Evolutionary conservation across 1,140 invertebrate species (phyloP).

Genomic region (Belonocnema kinseyi): DNA sequence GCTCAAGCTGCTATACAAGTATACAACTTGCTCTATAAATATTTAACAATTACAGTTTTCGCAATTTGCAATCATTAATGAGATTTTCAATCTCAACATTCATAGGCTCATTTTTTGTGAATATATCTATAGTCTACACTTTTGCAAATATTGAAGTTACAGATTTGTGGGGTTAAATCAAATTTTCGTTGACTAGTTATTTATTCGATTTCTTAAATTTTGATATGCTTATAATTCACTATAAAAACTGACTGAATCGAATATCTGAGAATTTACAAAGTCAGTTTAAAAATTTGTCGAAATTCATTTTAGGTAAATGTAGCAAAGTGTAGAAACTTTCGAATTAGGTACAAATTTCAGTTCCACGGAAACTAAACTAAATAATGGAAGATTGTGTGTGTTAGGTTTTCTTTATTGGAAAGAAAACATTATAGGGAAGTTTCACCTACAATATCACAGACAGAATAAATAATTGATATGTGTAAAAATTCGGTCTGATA

Average conservation of each 20-base stretch:
- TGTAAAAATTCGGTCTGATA: neutral
- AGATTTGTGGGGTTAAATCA: neutral
- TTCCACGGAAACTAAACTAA: no score
- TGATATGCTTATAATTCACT: no score
- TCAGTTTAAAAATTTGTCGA: no score
- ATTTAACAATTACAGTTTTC: neutral
- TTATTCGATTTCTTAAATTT: neutral
- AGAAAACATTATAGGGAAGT: conserved; percentile 13
- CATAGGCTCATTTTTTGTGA: conserved; percentile 1
- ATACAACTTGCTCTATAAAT: conserved; percentile 3
- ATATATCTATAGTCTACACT: neutral
- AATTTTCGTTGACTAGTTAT: conserved; percentile 5
- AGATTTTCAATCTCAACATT: conserved; percentile 11
- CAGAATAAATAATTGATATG: conserved; percentile 9
- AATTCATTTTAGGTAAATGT: no score
- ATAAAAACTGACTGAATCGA: no score
- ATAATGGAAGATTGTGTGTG: no score
- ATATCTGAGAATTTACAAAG: no score
- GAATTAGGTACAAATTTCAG: no score
- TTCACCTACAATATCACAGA: conserved; percentile 23
- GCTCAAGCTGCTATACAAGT: no score
- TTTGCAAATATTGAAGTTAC: neutral
- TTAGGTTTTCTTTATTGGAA: neutral
- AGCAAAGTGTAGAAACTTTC: no score
- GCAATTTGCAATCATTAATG: neutral